Percentiles rank a stretch among this genome's conserved stretches.
Conservation (phyloP, 2,797 vertebrate species). For the Anas bahamensis region DNA sequence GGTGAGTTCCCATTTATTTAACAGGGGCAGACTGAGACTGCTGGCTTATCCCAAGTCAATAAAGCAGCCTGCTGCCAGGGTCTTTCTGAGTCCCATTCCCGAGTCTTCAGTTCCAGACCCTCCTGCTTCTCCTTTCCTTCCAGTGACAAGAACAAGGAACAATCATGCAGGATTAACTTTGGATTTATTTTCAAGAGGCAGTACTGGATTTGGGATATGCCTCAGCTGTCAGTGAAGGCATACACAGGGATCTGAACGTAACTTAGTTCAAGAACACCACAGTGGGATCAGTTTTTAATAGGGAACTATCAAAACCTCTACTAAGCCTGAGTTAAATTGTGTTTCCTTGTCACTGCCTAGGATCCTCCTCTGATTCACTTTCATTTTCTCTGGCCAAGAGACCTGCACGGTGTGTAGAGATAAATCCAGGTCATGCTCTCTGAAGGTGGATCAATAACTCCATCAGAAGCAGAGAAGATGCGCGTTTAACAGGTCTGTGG, state of each 20-base stretch:
- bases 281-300: background rate
- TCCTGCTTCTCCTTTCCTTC: background rate
- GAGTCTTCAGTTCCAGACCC: background rate
- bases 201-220: background rate
- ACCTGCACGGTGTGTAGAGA: background rate
- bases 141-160: background rate
- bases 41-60: background rate
- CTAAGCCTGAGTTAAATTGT: background rate
- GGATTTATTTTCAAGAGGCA: background rate
- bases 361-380: slow-evolving; percentile 29
- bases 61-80: background rate
- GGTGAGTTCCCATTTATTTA: background rate
- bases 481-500: background rate
- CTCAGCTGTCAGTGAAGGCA: background rate
- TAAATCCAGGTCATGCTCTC: slow-evolving; percentile 24
- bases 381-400: slow-evolving; percentile 23
- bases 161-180: background rate
- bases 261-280: background rate
- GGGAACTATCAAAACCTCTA: background rate
- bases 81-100: background rate
- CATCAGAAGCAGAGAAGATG: slow-evolving; percentile 26
- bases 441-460: slow-evolving; percentile 34
- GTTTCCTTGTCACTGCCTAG: background rate
- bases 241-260: background rate
- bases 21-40: background rate